Conservation (phyloP, 2,888 invertebrate genomes). For the Emmelina monodactyla region DNA sequence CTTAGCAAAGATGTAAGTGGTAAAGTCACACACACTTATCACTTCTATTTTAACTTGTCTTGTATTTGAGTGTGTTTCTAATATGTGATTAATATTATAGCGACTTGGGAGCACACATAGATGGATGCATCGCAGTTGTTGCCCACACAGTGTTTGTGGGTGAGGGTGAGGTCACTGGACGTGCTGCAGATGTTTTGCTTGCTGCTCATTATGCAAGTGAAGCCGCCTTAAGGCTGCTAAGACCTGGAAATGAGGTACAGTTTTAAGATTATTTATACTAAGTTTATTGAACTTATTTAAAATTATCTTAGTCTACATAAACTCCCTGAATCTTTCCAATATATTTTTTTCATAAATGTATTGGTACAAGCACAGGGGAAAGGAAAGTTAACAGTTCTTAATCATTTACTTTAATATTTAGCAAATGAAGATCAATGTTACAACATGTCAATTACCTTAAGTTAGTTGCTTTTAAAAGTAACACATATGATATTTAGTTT, state of each 20-base stretch:
- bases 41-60: neutral
- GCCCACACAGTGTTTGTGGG: constrained; percentile 96
- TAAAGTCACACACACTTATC: neutral
- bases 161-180: constrained; percentile 78
- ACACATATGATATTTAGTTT: neutral
- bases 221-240: constrained; percentile 90
- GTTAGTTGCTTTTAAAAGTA: neutral
- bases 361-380: constrained; percentile 24
- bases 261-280: constrained; percentile 8
- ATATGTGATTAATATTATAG: constrained; percentile 44
- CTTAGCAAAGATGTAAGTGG: constrained; percentile 94
- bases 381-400: constrained; percentile 13
- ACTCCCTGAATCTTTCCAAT: constrained; percentile 24
- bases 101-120: constrained; percentile 97
- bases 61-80: neutral
- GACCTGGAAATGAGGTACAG: constrained; percentile 88
- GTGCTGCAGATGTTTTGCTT: constrained; percentile 92
- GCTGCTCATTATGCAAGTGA: constrained; percentile 97
- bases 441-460: constrained; percentile 1
- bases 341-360: constrained; percentile 15
- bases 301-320: neutral
- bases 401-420: constrained; percentile 10
- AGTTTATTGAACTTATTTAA: neutral
- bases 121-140: constrained; percentile 98
- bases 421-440: constrained; percentile 9